Percentiles rank a stretch among this genome's conserved stretches.
Evolutionary conservation across 1,140 invertebrate species (phyloP).

Genomic region (Hypothenemus hampei): DNA sequence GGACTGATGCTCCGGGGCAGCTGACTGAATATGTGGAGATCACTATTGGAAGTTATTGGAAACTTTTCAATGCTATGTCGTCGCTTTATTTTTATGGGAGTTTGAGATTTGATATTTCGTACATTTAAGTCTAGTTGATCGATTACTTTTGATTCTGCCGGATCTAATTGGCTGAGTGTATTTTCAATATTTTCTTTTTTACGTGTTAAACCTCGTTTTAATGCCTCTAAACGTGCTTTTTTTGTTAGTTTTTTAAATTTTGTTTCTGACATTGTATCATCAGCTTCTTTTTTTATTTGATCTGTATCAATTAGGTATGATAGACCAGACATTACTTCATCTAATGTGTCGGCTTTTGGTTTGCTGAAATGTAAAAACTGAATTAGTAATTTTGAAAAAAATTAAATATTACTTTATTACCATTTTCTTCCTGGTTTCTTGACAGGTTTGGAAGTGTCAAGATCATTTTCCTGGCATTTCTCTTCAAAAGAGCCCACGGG

Average conservation of each 20-base stretch:
- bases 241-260: slow-evolving; percentile 31
- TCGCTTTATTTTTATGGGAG: slow-evolving; percentile 31
- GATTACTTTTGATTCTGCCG: slow-evolving; percentile 37
- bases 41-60: slow-evolving; percentile 28
- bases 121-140: slow-evolving; percentile 44
- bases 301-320: slow-evolving; percentile 32
- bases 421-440: slow-evolving; percentile 15
- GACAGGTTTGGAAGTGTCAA: slow-evolving; percentile 2
- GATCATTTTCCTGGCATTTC: no score
- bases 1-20: slow-evolving; percentile 33
- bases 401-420: not conserved
- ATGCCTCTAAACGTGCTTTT: slow-evolving; percentile 29
- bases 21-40: slow-evolving; percentile 31
- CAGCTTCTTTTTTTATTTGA: slow-evolving; percentile 35
- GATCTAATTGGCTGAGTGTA: slow-evolving; percentile 32
- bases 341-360: slow-evolving; percentile 30
- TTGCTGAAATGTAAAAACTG: slow-evolving; percentile 21
- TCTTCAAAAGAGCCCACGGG: slow-evolving; percentile 8
- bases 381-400: not conserved
- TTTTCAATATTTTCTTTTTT: slow-evolving; percentile 42
- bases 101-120: slow-evolving; percentile 32
- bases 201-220: slow-evolving; percentile 29
- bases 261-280: slow-evolving; percentile 27
- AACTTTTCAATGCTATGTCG: slow-evolving; percentile 44
- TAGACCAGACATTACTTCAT: slow-evolving; percentile 41